A percentile compares a stretch with the other conserved stretches of the same genome.
phyloP scores from a whole-genome alignment of 2,888 invertebrate genomes.

The Conchocele bisecta region DNA sequence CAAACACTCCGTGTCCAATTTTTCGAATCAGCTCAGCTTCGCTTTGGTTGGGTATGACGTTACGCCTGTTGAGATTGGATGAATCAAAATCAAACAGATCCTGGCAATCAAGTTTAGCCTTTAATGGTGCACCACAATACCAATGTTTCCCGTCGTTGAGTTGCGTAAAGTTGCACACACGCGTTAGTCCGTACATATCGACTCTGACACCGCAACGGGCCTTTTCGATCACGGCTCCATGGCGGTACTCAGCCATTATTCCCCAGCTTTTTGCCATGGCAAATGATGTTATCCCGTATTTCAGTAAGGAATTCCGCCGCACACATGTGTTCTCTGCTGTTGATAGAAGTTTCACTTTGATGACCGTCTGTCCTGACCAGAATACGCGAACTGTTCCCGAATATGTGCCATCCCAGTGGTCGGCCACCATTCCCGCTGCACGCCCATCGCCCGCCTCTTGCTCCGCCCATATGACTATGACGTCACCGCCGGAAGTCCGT shows the following conservation, averaged over 20 bases:
- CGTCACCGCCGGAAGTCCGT: conserved; percentile 49
- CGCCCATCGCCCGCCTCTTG: conserved; percentile 27
- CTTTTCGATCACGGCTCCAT: neutral
- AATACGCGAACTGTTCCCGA: conserved; percentile 27
- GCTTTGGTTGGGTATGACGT: neutral
- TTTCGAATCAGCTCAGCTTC: conserved; percentile 26
- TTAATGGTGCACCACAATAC: conserved; percentile 45
- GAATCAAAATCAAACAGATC: conserved; percentile 27
- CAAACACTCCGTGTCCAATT: conserved; percentile 22
- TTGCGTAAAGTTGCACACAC: conserved; percentile 43
- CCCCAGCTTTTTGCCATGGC: conserved; percentile 29
- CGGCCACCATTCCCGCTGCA: conserved; percentile 33
- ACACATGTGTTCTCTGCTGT: conserved; percentile 42
- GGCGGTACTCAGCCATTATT: conserved; percentile 20
- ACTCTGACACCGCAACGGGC: conserved; percentile 38
- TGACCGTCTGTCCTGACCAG: conserved; percentile 33
- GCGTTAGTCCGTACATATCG: conserved; percentile 17
- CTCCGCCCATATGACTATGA: conserved; percentile 38
- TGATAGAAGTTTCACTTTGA: conserved; percentile 32
- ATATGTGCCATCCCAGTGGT: conserved; percentile 45
- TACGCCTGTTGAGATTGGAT: conserved; percentile 1
- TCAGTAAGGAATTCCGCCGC: conserved; percentile 17
- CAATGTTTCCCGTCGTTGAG: conserved; percentile 35
- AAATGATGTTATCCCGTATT: conserved; percentile 48
- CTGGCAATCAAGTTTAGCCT: conserved; percentile 7